A percentile compares a stretch with the other conserved stretches of the same genome.
Evolutionary conservation across 2,113 vertebrate species (phyloP).

Genomic region (Trichechus manatus): DNA sequence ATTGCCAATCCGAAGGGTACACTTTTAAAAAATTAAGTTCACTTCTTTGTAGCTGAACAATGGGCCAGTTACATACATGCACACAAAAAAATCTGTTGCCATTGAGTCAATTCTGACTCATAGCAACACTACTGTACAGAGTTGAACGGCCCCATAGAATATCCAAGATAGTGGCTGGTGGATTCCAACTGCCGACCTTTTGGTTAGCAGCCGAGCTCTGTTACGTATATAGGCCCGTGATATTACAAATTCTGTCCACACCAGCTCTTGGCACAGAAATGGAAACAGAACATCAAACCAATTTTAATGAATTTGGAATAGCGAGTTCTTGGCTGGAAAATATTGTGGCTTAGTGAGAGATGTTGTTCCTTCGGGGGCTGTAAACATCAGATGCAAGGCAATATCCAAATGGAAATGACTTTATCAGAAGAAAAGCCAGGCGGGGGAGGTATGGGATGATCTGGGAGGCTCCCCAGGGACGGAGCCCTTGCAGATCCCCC

Average conservation of each 20-base stretch:
- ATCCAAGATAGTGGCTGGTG: too few relatives aligned
- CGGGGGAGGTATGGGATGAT: not conserved
- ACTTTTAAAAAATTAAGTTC: too few relatives aligned
- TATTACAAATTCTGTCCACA: constrained; percentile 44
- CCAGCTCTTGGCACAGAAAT: constrained; percentile 24
- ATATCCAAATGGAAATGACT: not conserved
- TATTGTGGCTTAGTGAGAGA: not conserved
- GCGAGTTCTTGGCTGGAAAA: constrained; percentile 54
- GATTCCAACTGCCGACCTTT: too few relatives aligned
- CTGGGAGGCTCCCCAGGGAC: not conserved
- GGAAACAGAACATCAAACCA: constrained; percentile 31
- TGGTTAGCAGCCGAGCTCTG: too few relatives aligned
- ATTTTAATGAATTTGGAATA: constrained; percentile 49
- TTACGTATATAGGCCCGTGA: not conserved
- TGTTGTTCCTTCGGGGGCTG: not conserved
- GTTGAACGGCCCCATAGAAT: too few relatives aligned
- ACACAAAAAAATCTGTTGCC: too few relatives aligned
- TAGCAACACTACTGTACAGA: too few relatives aligned
- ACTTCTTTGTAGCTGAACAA: not conserved
- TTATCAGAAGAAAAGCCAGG: not conserved
- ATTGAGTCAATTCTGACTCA: too few relatives aligned
- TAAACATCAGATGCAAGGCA: not conserved
- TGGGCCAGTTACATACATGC: not conserved
- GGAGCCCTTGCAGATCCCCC: not conserved
- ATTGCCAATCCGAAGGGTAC: too few relatives aligned